A percentile compares a stretch with the other conserved stretches of the same genome.
Evolutionary conservation across 2,113 vertebrate species (phyloP).

Genomic region (Centropus unirufus): DNA sequence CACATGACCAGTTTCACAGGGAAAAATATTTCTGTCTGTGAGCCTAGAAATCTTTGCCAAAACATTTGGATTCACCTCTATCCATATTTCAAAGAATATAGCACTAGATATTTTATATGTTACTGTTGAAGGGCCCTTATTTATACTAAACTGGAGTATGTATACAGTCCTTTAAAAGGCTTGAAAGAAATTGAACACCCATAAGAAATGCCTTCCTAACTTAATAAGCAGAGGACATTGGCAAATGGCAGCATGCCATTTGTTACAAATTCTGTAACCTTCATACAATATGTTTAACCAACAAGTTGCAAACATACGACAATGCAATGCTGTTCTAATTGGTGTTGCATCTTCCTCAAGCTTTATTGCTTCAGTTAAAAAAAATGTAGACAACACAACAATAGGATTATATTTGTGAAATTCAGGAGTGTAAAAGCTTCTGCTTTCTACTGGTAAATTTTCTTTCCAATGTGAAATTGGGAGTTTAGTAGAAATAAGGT

Average conservation of each 20-base stretch:
- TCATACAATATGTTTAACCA: conserved; percentile 6
- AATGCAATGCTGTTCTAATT: conserved; percentile 28
- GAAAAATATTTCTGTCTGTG: conserved; percentile 5
- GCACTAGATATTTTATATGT: conserved; percentile 32
- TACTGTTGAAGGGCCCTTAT: conserved; percentile 14
- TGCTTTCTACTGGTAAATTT: not conserved
- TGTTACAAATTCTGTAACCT: conserved; percentile 22
- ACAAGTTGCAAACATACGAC: not conserved
- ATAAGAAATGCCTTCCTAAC: conserved; percentile 14
- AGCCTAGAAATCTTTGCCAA: conserved; percentile 21
- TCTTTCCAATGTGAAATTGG: not conserved
- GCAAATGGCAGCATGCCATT: not conserved
- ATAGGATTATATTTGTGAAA: not conserved
- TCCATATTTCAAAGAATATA: conserved; percentile 46
- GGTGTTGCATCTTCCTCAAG: not conserved
- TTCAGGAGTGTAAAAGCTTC: not conserved
- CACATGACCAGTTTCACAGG: not conserved
- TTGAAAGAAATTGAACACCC: conserved; percentile 36
- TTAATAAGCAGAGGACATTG: conserved; percentile 40
- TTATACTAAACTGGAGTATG: conserved; percentile 35
- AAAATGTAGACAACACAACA: not conserved
- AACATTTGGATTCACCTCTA: conserved; percentile 49
- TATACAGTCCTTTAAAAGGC: conserved; percentile 23
- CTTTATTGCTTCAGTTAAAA: not conserved
- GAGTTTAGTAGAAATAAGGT: not conserved